phyloP scores from a whole-genome alignment of 2,888 invertebrate species.

The Lissocephala sabroskyi region DNA sequence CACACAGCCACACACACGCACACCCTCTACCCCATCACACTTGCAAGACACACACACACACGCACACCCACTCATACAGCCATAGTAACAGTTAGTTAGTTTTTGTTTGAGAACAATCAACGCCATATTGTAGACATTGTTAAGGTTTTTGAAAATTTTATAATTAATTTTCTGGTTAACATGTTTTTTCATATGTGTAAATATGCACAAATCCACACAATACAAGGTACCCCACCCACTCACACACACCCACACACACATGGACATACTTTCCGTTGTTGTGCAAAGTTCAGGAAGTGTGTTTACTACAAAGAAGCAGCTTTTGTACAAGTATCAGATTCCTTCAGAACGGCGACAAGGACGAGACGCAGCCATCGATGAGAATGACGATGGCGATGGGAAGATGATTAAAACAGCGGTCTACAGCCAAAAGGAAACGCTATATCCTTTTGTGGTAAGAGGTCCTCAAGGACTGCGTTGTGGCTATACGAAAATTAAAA shows the following conservation, averaged over 20 bases:
- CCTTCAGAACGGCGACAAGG: too few species aligned
- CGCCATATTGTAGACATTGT: conserved; percentile 65
- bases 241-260: conserved; percentile 29
- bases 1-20: background rate
- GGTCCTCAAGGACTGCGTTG: too few species aligned
- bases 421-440: background rate
- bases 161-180: conserved; percentile 68
- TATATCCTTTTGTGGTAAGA: too few species aligned
- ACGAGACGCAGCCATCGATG: too few species aligned
- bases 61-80: background rate
- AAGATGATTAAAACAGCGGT: conserved; percentile 55
- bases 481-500: conserved; percentile 9
- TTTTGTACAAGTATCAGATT: conserved; percentile 64
- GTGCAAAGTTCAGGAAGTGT: conserved; percentile 61
- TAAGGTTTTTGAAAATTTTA: conserved; percentile 65
- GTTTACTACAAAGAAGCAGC: conserved; percentile 65
- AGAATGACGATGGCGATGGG: too few species aligned
- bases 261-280: conserved; percentile 21
- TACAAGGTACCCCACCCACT: conserved; percentile 26
- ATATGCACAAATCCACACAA: conserved; percentile 54
- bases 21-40: background rate
- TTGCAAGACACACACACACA: conserved; percentile 3
- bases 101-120: conserved; percentile 63
- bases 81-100: conserved; percentile 39
- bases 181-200: conserved; percentile 57